A percentile compares a stretch with the other conserved stretches of the same genome.
Evolutionary conservation across 2,113 vertebrate genomes (phyloP).

Genomic region (Orcinus orca): DNA sequence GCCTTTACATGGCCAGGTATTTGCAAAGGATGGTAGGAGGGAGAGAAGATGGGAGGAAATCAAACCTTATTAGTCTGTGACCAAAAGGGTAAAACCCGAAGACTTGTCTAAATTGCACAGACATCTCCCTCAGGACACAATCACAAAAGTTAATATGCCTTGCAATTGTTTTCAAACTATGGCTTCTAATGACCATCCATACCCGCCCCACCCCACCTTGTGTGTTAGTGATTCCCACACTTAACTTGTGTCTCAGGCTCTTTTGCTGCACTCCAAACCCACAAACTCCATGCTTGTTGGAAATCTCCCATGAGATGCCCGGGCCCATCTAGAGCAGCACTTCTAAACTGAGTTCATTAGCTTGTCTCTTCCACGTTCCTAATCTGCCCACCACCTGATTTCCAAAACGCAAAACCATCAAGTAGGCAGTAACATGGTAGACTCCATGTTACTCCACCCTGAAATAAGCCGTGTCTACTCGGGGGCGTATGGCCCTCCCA

Average conservation of each 20-base stretch:
- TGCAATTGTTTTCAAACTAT: neutral
- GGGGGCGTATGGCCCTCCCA: neutral
- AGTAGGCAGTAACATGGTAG: no score
- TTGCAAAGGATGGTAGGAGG: neutral
- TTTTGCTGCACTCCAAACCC: neutral
- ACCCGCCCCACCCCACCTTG: neutral
- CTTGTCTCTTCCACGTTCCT: neutral
- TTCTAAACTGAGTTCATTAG: neutral
- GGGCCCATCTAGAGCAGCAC: neutral
- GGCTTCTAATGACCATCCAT: no score
- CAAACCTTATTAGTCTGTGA: neutral
- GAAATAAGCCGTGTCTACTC: neutral
- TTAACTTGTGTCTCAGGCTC: neutral
- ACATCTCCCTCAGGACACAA: neutral
- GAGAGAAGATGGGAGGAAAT: neutral
- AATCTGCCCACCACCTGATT: neutral
- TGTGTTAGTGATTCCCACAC: neutral
- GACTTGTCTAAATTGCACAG: neutral
- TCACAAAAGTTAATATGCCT: neutral
- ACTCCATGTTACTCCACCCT: rapidly evolving
- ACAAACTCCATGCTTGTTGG: neutral
- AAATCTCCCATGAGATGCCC: neutral
- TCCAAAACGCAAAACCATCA: no score
- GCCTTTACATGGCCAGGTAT: neutral
- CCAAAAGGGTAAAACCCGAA: neutral